phyloP scores from a whole-genome alignment of 2,113 vertebrate genomes.

The Leptobrachium ailaonicum region DNA sequence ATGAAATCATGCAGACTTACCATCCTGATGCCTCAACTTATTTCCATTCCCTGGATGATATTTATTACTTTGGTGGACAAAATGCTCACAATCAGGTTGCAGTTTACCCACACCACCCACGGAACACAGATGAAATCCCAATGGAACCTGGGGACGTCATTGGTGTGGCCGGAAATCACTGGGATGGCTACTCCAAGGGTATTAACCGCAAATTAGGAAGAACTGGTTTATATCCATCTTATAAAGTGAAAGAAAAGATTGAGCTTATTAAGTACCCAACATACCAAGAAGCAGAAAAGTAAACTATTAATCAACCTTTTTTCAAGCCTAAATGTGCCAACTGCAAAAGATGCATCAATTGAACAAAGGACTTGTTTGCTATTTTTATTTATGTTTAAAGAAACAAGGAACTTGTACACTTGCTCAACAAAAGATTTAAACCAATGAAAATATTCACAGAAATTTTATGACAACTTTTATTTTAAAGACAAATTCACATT shows the following conservation, averaged over 20 bases:
- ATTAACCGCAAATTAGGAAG: constrained; percentile 93
- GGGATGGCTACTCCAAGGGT: constrained; percentile 98
- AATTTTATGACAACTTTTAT: constrained; percentile 61
- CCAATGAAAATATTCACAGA: constrained; percentile 58
- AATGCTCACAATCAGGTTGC: constrained; percentile 98
- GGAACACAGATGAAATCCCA: constrained; percentile 88
- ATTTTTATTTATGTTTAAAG: constrained; percentile 20
- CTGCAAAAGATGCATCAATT: not conserved
- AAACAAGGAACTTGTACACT: constrained; percentile 47
- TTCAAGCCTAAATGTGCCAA: constrained; percentile 19
- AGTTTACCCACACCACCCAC: constrained; percentile 88
- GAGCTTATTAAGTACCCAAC: constrained; percentile 96
- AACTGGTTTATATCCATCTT: constrained; percentile 96
- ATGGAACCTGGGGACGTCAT: constrained; percentile 94
- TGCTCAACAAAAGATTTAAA: constrained; percentile 57
- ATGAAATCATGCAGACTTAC: constrained; percentile 97
- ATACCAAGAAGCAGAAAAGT: constrained; percentile 93
- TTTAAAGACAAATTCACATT: constrained; percentile 60
- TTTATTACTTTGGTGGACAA: constrained; percentile 98
- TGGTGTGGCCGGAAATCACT: constrained; percentile 96
- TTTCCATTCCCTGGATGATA: constrained; percentile 96
- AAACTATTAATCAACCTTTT: constrained; percentile 55
- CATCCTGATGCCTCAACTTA: constrained; percentile 93
- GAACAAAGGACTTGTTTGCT: constrained; percentile 5
- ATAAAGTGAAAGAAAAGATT: constrained; percentile 97